Base-by-base conservation (phyloP, 2,888 invertebrate species). In the Pimpla rufipes region DNA sequence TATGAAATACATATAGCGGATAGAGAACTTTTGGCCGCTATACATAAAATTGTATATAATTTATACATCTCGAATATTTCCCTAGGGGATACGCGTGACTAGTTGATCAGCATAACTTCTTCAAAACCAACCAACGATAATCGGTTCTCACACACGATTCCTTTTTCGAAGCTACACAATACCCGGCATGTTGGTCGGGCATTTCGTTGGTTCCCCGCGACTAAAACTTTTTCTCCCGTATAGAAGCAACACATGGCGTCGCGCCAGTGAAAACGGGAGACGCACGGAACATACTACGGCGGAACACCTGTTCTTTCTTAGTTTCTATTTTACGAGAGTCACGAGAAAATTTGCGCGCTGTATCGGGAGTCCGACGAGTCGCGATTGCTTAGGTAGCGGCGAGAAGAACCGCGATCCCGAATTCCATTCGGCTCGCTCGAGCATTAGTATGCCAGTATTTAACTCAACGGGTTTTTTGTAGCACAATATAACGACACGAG, bases 381-480 rank as follows among this genome's bases (percentile, higher is more conserved):
- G 66, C 76, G 76, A 77, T 77, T 68, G 55, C 52, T 66, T 37
- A 42, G n/a, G n/a, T n/a, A n/a, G 71, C 21, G 57, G n/a, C 50
- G 16, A 68, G 16, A 59, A 47, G 68, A 52, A 40, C 13, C 13
- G 35, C 50, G 40, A n/a, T 37, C 55, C 71, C 35, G 76, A 83
- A 79, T 75, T 79, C 52, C 62, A 45, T 45, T 21, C n/a, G 52
- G 13, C 73, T 62, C n/a, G n/a, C n/a, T n/a, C n/a, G n/a, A n/a
- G n/a, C 59, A 79, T 83, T 73, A 79, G 83, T 79, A 79, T 76
- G 66, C 71, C 76, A 70, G 78, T 76, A 62, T 79, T 75, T 83
- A 79, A 73, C 67, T 74, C 76, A 73, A 73, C 76, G 67, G 67
- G 35, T 59, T 67, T 67, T 83, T 83, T 62, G 79, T 68, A 23